Evolutionary conservation across 2,888 invertebrate genomes (phyloP).

Genomic region (Agriopis leucophaearia): DNA sequence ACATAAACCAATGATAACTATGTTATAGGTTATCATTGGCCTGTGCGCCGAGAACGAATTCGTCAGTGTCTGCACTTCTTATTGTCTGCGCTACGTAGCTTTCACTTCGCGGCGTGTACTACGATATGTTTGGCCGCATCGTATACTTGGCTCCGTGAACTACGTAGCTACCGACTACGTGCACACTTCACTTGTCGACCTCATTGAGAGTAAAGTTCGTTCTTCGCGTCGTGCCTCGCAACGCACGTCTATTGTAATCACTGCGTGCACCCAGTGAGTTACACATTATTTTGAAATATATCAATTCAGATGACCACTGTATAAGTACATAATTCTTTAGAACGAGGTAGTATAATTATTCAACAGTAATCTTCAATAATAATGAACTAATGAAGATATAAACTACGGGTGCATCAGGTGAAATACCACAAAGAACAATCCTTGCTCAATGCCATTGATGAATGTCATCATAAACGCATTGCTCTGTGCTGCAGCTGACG

Average conservation of each 20-base stretch:
- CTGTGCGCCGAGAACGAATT: slow-evolving; percentile 85
- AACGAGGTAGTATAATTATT: slow-evolving; percentile 34
- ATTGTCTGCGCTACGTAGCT: slow-evolving; percentile 86
- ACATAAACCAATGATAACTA: slow-evolving; percentile 86
- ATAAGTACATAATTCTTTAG: slow-evolving; percentile 23
- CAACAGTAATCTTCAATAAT: neutral
- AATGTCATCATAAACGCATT: neutral
- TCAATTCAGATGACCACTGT: slow-evolving; percentile 71
- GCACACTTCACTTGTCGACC: slow-evolving; percentile 80
- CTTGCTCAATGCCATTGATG: neutral
- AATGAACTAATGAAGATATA: slow-evolving; percentile 1
- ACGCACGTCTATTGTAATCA: slow-evolving; percentile 82
- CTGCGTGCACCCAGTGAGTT: slow-evolving; percentile 86
- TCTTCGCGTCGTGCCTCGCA: slow-evolving; percentile 73
- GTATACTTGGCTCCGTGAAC: slow-evolving; percentile 82
- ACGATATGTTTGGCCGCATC: slow-evolving; percentile 81
- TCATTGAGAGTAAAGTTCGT: slow-evolving; percentile 80
- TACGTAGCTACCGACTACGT: slow-evolving; percentile 83
- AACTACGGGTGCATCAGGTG: slow-evolving; percentile 29
- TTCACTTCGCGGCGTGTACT: slow-evolving; percentile 83
- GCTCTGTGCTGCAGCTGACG: slow-evolving; percentile 7
- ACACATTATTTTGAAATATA: slow-evolving; percentile 81
- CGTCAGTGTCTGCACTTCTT: slow-evolving; percentile 86
- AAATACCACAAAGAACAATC: neutral
- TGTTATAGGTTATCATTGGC: slow-evolving; percentile 87